phyloP scores from a whole-genome alignment of 2,888 invertebrate genomes.

The Tricholauxania praeusta region DNA sequence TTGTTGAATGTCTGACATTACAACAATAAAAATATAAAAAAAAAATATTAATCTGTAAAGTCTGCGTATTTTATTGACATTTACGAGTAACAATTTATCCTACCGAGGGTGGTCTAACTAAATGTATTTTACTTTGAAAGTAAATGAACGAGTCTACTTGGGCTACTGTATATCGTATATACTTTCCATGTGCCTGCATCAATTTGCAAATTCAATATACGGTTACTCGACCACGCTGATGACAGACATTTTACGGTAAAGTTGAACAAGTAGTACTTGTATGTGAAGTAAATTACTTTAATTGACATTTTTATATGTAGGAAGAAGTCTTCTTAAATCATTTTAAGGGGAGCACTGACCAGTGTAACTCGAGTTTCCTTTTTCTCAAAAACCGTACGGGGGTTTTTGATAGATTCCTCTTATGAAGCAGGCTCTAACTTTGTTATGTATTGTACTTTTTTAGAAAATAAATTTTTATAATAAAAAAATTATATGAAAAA shows the following conservation, averaged over 20 bases:
- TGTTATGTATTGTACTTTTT: no score
- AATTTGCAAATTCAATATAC: conserved; percentile 22
- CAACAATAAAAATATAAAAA: background rate
- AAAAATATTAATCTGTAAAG: background rate
- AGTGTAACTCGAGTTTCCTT: no score
- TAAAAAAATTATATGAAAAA: no score
- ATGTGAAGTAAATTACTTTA: conserved; percentile 30
- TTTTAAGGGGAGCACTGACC: no score
- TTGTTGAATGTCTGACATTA: background rate
- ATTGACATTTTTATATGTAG: conserved; percentile 33
- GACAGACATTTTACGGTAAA: conserved; percentile 15
- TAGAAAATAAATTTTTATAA: no score
- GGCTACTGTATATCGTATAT: no score
- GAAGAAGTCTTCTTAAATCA: background rate
- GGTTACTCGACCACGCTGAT: conserved; percentile 13
- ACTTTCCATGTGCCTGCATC: conserved; percentile 23
- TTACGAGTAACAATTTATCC: background rate
- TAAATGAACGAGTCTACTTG: no score
- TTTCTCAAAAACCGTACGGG: no score
- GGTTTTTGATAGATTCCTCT: no score
- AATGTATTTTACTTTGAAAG: background rate
- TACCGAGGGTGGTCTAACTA: conserved; percentile 33
- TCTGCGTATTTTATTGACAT: background rate
- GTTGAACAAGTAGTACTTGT: background rate
- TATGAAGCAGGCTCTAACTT: no score